Conservation (phyloP, 2,888 invertebrate species). For the Agrenia bidenticulata region DNA sequence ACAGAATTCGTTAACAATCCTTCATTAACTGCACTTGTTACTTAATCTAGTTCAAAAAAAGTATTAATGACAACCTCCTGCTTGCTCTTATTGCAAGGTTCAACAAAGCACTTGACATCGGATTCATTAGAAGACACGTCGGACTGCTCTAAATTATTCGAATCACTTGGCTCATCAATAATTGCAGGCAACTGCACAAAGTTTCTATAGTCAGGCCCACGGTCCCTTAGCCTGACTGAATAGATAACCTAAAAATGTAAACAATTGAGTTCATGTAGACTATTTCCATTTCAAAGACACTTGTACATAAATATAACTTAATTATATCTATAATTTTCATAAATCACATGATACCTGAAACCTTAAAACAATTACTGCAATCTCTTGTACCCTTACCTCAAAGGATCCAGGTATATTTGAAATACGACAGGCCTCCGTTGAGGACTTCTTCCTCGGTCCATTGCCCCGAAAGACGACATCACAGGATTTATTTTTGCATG, state of each 20-base stretch:
- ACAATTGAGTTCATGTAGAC: conserved; percentile 4
- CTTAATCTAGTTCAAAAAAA: too few relatives aligned
- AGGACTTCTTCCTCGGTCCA: conserved; percentile 59
- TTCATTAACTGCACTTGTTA: too few relatives aligned
- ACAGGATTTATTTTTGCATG: conserved; percentile 72
- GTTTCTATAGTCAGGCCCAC: conserved; percentile 64
- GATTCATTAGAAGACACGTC: not conserved
- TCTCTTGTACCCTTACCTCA: conserved; percentile 20
- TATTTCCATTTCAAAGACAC: not conserved
- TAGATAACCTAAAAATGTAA: conserved; percentile 58
- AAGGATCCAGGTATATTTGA: conserved; percentile 30
- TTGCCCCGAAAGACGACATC: conserved; percentile 66
- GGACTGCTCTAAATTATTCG: not conserved
- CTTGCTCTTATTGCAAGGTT: conserved; percentile 57
- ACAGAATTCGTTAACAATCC: conserved; percentile 7
- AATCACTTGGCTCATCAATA: not conserved
- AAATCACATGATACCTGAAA: not conserved
- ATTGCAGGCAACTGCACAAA: conserved; percentile 64
- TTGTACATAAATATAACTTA: conserved; percentile 7
- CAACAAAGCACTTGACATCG: conserved; percentile 62
- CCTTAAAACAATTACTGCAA: conserved; percentile 1
- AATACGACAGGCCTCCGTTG: conserved; percentile 68
- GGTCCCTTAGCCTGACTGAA: conserved; percentile 67
- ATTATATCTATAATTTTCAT: conserved; percentile 7
- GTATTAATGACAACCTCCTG: conserved; percentile 14